Base-by-base conservation (phyloP, 2,113 vertebrate species). In the Zonotrichia leucophrys region DNA sequence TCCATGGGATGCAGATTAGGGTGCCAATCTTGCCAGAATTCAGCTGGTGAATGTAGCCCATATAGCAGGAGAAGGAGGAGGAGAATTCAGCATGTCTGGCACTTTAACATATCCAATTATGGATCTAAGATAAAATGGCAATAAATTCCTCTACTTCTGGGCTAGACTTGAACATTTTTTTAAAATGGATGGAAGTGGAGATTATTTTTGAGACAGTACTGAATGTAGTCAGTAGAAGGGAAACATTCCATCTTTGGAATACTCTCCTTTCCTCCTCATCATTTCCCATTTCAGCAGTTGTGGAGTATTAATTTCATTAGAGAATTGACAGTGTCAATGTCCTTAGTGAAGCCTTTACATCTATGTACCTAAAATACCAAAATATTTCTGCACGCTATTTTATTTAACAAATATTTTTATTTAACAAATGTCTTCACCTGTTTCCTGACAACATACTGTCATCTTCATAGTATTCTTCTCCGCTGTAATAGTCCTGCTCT, bases 401-500 rank as follows among this genome's bases (percentile, higher is more conserved):
- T 10, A 37, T 53, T 21, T 22, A 44, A 53, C 10, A 25, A 53
- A 20, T 15, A 50, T 30, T 28, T 87, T 81, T 62, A n/a, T 33
- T 52, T 56, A 55, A 73, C 11, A 67, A 87, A 39, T 31, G 49
- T 7, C 37, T 91, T 97, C 53, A 99, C 99, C 99, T 99, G 96
- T 98, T 98, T 93, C 98, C 98, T n/a, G 99, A 97, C 50, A 98
- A 98, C 90, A 99, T 99, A 82, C 98, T 98, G 87, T 99, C 98
- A 1, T 99, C 99, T 78, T 99, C 99, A 30, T 98, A 99, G 95
- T 98, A 98, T 89, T 99, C 99, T 72, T 99, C 99, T 25, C 99
- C 98, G n/a, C 99, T 99, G 96, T 98, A 99, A 96, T 99, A 99
- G 35, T 99, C 99, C 59, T 97, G 98, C 42, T 98, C 98, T 94